Base-by-base conservation (phyloP, 2,888 invertebrate species). In the Leptopilina drosophilae region DNA sequence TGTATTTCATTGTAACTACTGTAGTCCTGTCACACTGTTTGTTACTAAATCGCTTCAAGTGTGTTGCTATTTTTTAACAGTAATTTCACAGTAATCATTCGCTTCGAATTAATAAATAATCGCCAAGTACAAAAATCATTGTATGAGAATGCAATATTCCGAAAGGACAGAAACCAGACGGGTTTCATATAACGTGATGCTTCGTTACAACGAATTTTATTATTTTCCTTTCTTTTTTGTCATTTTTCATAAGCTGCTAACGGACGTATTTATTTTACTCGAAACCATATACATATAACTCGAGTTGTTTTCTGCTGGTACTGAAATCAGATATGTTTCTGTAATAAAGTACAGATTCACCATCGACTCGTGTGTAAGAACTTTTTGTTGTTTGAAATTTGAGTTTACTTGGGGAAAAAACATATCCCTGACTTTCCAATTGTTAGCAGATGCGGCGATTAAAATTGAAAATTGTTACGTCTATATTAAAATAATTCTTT, bases 251-350 rank as follows among this genome's bases (percentile, higher is more conserved):
- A 56, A 56, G 14, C n/a, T 56, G 12, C n/a, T 56, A 56, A 56
- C 5, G 56, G 56, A 5, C n/a, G n/a, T 9, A 56, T 56, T 56
- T 56, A 56, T 56, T 56, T 56, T 56, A 56, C 56, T 56, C 14
- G 56, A 56, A 56, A 56, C 56, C n/a, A n/a, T 56, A 56, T 5
- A 33, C 5, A 14, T 5, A 33, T n/a, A 14, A 12, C 56, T 15
- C 8, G 4, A 5, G 59, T 59, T 15, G 7, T 15, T 59, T 59
- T n/a, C 4, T n/a, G 33, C 33, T 33, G 33, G 33, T 33, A 56
- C 14, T 59, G 59, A 59, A 59, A 59, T 59, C 59, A 15, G 59
- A 59, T 59, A 59, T 59, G 59, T 59, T 59, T 59, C 15, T 59
- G 8, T 59, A n/a, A 59, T 15, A 59, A 15, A 59, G n/a, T 56